phyloP scores from a whole-genome alignment of 2,797 vertebrate genomes.

The Mareca penelope region DNA sequence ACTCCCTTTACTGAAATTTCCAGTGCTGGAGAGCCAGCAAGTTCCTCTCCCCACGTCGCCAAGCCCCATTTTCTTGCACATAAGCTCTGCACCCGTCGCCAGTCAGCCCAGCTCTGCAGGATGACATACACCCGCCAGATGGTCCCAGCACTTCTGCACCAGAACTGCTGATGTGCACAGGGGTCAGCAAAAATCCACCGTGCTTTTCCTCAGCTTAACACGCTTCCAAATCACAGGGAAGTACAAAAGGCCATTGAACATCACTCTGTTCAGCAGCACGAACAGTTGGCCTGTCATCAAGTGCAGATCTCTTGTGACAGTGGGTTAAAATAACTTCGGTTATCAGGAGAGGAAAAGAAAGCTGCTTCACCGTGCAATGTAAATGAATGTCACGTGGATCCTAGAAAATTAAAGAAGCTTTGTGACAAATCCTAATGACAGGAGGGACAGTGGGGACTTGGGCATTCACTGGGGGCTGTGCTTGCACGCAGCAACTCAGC shows the following conservation, averaged over 20 bases:
- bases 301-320: background rate
- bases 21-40: background rate
- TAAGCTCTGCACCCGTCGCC: background rate
- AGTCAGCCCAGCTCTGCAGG: background rate
- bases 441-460: background rate
- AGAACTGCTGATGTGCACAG: background rate
- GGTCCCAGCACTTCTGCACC: conserved; percentile 9
- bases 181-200: background rate
- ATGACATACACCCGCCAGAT: background rate
- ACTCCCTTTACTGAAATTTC: background rate
- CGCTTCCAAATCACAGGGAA: background rate
- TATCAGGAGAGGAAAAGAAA: background rate
- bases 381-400: background rate
- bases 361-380: background rate
- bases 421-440: background rate
- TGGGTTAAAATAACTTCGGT: background rate
- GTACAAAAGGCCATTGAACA: background rate
- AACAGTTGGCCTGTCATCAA: background rate
- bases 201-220: background rate
- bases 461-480: background rate
- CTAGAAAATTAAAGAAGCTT: background rate
- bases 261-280: background rate
- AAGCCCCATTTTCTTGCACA: background rate
- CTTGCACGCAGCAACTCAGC: background rate
- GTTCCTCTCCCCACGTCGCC: background rate